These are phyloP conservation scores for Erinaceus europaeus DNA, from an alignment of 2,113 vertebrate species.

Conservation along the genomic window DNA sequence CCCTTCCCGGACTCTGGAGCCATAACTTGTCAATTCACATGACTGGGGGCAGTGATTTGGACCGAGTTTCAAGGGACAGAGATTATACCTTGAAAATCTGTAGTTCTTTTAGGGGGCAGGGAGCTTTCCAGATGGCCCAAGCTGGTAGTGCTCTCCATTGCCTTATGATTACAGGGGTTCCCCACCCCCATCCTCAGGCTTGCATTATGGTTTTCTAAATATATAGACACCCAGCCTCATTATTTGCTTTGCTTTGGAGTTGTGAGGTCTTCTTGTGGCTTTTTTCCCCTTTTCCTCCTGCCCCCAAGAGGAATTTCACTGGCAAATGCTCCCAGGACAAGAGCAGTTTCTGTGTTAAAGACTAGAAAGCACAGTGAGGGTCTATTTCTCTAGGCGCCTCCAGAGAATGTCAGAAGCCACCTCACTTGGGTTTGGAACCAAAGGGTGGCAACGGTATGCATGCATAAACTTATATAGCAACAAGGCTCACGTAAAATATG, in stretches of 20 bases:
- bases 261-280: conserved; percentile 16
- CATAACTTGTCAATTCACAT: background rate
- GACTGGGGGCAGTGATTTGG: background rate
- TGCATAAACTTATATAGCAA: background rate
- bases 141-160: background rate
- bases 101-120: background rate
- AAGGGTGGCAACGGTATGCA: background rate
- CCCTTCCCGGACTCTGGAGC: conserved; percentile 4
- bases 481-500: background rate
- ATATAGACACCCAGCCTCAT: conserved; percentile 10
- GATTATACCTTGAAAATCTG: background rate
- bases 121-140: background rate
- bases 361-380: conserved; percentile 30
- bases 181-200: background rate
- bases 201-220: conserved; percentile 58
- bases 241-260: conserved; percentile 42
- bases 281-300: conserved; percentile 20
- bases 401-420: background rate
- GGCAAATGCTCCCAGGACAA: conserved; percentile 30
- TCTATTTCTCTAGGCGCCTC: conserved; percentile 24
- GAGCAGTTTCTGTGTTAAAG: conserved; percentile 39
- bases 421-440: conserved; percentile 3
- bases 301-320: conserved; percentile 31
- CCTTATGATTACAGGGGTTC: conserved; percentile 28
- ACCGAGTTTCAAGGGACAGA: background rate